Evolutionary conservation across 2,888 invertebrate genomes (phyloP), one percentile per base, ranked within the genome.

Genomic region (Lasioglossum vierecki): DNA sequence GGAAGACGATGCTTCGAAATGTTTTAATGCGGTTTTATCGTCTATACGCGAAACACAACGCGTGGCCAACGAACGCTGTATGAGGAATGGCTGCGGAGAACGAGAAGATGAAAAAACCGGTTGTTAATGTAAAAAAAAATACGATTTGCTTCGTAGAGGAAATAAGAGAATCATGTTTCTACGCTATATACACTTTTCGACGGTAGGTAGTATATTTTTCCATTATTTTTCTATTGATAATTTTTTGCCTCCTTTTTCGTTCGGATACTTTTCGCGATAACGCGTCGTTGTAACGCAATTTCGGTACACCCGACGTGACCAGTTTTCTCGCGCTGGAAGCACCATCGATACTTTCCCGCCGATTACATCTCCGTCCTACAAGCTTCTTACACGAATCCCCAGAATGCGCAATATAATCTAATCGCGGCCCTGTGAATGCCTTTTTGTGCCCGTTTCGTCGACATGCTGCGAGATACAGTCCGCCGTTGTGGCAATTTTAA

Each of bases 401-500:
- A 84, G 83, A 85, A 83, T 76, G 76, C 60, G 80, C 82, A 83
- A 82, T 91, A 89, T 82, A 78, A 85, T 79, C 76, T 88, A 88
- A 90, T 89, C 82, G 75, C 82, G 74, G 82, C 78, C 81, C 76
- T 46, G 80, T 4, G 63, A 39, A 41, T 39, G 66, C 22, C 66
- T 13, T 79, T 81, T 83, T 84, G 83, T 44, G 75, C 46, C 68
- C 79, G 70, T 82, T 63, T 82, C 81, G 76, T n/a, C 70, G 84
- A 79, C 80, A 74, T 72, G 76, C 60, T 63, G 72, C 68, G 85
- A 73, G 75, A 83, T 71, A 75, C 80, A 80, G 82, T 76, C 73
- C 53, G 83, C 85, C 82, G 91, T 93, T 93, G 92, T 92, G 88
- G 86, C 91, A 90, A 93, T 94, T 94, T 93, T 94, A 94, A 94